Conservation (phyloP, 30 jellyfish, hydroid and myxozoan species). For the Turritopsis rubra region DNA sequence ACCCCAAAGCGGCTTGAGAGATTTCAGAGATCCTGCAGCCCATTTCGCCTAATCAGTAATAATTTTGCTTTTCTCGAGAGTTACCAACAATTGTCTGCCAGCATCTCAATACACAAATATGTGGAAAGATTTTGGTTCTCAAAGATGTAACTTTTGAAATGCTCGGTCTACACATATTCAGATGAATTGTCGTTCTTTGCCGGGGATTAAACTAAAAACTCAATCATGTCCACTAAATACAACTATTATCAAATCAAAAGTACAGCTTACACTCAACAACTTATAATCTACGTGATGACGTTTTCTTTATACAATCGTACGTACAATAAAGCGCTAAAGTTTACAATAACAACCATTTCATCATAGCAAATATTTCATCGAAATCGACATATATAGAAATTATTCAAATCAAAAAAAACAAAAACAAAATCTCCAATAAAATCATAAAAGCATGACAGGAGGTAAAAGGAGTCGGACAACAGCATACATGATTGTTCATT, state of each 20-base stretch:
- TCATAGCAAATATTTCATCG: neutral
- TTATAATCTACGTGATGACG: neutral
- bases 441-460: neutral
- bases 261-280: neutral
- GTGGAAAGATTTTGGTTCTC: no score
- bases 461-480: neutral
- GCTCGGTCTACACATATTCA: no score
- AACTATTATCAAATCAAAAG: constrained; percentile 10
- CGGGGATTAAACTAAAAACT: neutral
- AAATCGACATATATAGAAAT: neutral
- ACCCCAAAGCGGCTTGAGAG: no score
- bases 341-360: neutral
- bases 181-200: no score
- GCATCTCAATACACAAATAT: no score
- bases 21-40: no score
- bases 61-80: no score
- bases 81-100: no score
- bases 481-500: neutral
- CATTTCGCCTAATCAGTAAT: no score
- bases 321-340: neutral
- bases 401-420: neutral
- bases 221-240: neutral
- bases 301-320: neutral
- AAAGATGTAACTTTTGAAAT: no score
- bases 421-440: neutral